These are phyloP conservation scores for Chlorops oryzae DNA, from an alignment of 1,140 invertebrate species.

Conservation along the genomic window DNA sequence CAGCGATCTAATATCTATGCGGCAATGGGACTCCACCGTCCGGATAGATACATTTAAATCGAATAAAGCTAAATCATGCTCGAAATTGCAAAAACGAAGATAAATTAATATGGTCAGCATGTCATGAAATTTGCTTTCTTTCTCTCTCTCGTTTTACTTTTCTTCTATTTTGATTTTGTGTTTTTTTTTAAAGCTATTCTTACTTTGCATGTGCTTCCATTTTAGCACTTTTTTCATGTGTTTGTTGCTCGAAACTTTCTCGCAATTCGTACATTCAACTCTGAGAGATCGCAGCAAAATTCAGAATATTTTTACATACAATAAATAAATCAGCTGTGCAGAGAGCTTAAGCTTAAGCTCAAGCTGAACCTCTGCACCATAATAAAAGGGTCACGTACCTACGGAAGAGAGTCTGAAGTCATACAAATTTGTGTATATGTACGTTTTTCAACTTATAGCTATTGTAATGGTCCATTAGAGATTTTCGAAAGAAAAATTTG, in stretches of 20 bases:
- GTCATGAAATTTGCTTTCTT: conserved; percentile 41
- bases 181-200: background rate
- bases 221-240: background rate
- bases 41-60: too few relatives aligned
- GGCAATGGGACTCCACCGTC: too few relatives aligned
- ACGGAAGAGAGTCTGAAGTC: conserved; percentile 3
- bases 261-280: conserved; percentile 10
- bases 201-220: background rate
- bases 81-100: conserved; percentile 44
- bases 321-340: conserved; percentile 46
- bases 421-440: too few relatives aligned
- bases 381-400: conserved; percentile 46
- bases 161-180: conserved; percentile 13
- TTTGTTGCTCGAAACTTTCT: conserved; percentile 1
- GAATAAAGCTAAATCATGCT: conserved; percentile 44
- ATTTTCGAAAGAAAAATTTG: too few relatives aligned
- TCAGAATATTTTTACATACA: background rate
- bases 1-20: too few relatives aligned
- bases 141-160: background rate
- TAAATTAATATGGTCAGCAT: conserved; percentile 47
- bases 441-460: too few relatives aligned
- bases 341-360: too few relatives aligned
- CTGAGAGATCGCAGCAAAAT: background rate
- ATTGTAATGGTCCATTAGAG: too few relatives aligned
- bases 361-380: too few relatives aligned